Percentiles rank a stretch among this genome's conserved stretches.
phyloP scores from a whole-genome alignment of 2,113 vertebrate genomes.

The Quiscalus mexicanus region DNA sequence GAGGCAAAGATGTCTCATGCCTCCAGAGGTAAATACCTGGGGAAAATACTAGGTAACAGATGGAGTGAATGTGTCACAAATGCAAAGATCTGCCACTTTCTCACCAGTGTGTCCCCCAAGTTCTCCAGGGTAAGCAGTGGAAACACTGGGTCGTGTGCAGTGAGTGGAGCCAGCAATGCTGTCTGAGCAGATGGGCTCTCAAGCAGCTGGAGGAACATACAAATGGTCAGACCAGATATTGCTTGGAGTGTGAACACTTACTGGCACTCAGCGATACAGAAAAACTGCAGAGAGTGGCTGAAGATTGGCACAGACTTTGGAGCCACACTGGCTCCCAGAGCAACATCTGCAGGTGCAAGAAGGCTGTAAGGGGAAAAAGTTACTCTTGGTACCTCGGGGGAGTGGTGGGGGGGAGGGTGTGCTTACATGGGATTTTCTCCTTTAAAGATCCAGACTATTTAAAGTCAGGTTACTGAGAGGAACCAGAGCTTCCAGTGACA shows the following conservation, averaged over 20 bases:
- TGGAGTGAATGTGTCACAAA: background rate
- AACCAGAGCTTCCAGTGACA: background rate
- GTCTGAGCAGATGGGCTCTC: slow-evolving; percentile 31
- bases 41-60: slow-evolving; percentile 22
- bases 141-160: background rate
- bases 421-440: background rate
- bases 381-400: background rate
- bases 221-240: slow-evolving; percentile 42
- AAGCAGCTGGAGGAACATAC: slow-evolving; percentile 37
- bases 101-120: background rate
- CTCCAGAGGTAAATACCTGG: slow-evolving; percentile 48
- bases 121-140: background rate
- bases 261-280: background rate
- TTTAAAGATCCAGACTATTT: background rate
- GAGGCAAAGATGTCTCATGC: background rate
- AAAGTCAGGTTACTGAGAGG: background rate
- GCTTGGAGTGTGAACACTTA: background rate
- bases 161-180: slow-evolving; percentile 1
- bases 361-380: background rate
- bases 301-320: background rate
- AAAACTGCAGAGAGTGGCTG: background rate
- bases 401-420: too few relatives aligned
- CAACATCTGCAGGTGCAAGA: background rate
- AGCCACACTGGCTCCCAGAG: background rate
- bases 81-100: slow-evolving; percentile 5